Base-by-base conservation (phyloP, 2,113 vertebrate genomes). In the Lichenostomus cassidix region DNA sequence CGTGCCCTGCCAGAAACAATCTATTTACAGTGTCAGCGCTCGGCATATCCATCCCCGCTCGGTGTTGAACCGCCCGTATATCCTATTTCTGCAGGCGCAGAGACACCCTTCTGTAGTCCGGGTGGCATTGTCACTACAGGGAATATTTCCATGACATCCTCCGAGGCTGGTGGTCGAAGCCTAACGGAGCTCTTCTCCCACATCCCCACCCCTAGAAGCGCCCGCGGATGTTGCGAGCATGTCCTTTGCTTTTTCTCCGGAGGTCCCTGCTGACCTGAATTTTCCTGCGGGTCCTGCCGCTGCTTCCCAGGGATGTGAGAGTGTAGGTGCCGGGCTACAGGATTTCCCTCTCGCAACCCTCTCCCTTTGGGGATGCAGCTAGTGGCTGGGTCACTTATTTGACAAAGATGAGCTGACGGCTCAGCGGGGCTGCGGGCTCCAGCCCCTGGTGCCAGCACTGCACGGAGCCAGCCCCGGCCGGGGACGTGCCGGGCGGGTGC, bases 1-100 rank as follows among this genome's bases (percentile, higher is more conserved):
- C 3, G 0, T 88, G 75, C 62, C 41, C 82, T 95, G 95, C 87
- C 93, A 95, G 62, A 95, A 95, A 80, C 89, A 82, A 92, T 92
- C 89, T 95, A 81, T 89, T 95, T 89, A 89, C 16, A 58, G 37
- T 69, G 74, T 82, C 81, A 91, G 81, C 0, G 3, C 67, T 65
- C 3, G 1, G 86, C 0, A 0, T 39, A 63, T 64, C 64, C 68
- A 24, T 83, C 47, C 64, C 71, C 1, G 0, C 64, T 75, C 2
- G 0, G 42, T 31, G 56, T 18, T 59, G 78, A 89, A 55, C 52
- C 1, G 2, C 80, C 68, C 4, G 5, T 44, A 91, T 89, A 94
- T 84, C 49, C 58, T 71, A 44, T 89, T 94, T 83, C 86, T 74
- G 76, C 86, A 86, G 80, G 88, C 5, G 0, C 58, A 84, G 65